Evolutionary conservation across 2,797 vertebrate species (phyloP).

Genomic region (Falco naumanni): DNA sequence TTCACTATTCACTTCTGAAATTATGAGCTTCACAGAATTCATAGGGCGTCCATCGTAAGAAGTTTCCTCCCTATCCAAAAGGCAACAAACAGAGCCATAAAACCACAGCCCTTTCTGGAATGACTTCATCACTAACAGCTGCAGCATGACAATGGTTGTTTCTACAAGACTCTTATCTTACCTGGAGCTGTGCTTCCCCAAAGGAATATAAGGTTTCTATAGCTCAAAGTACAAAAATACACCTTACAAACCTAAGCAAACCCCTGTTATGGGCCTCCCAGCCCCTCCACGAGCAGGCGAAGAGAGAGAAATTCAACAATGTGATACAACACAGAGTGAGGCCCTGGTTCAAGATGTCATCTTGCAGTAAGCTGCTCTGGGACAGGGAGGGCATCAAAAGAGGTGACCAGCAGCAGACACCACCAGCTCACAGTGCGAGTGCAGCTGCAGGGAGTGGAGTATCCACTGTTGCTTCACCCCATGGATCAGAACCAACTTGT

Average conservation of each 20-base stretch:
- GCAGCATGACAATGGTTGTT: not conserved
- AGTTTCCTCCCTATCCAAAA: slow-evolving; percentile 36
- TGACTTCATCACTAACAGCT: not conserved
- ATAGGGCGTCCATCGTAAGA: not conserved
- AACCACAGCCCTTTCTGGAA: not conserved
- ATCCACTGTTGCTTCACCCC: not conserved
- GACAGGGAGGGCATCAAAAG: not conserved
- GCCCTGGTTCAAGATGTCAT: not conserved
- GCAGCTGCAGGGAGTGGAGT: not conserved
- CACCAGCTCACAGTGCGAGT: not conserved
- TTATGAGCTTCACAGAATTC: slow-evolving; percentile 69
- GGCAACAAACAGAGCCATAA: not conserved
- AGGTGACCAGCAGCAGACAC: not conserved
- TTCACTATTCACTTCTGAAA: slow-evolving; percentile 74
- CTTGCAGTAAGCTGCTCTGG: not conserved
- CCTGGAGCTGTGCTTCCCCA: not conserved
- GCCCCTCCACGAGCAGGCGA: not conserved
- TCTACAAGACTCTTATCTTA: not conserved
- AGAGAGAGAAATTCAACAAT: not conserved
- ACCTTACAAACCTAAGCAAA: not conserved
- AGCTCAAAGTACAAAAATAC: not conserved
- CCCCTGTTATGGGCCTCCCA: not conserved
- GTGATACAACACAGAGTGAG: not conserved
- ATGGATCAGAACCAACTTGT: not conserved
- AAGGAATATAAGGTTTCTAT: not conserved